Base-by-base conservation (phyloP, 2,797 vertebrate species). In the Potorous gilbertii region DNA sequence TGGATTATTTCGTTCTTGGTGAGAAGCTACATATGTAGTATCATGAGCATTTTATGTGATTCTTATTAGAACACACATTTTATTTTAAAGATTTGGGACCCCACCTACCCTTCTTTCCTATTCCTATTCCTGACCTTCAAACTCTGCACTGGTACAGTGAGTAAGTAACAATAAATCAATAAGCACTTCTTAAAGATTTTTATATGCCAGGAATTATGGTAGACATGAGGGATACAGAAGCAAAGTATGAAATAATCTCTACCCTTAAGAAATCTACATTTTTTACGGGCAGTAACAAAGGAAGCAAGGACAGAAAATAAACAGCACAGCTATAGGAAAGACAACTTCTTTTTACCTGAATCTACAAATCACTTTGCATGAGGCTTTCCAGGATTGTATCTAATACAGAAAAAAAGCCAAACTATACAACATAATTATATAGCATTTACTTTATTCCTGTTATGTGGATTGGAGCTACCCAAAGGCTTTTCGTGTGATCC, bases 381-480 rank as follows among this genome's bases (percentile, higher is more conserved):
- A 55, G 91, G 55, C 46, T 66, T 93, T 96, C 94, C 31, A 93
- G 95, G 81, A 55, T 34, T 34, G 28, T 66, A 92, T 12, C 5
- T 94, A 92, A 96, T 52, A 21, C 55, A 40, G 62, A 81, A 92
- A 96, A 92, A 34, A 93, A 94, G 29, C n/a, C 62, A 56, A 52
- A 91, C 91, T 55, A n/a, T 93, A 55, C n/a, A 90, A 93, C 34
- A 90, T 94, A 94, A 95, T 96, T 96, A 90, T 81, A 55, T 14
- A 54, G 59, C 57, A 90, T 93, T 96, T 93, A 92, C 97, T 96
- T 96, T 94, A 91, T 92, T 90, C 50, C 57, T 66, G 95, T 87
- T 91, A 90, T 92, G 92, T 50, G 29, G 21, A 55, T 92, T 97
- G 93, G 95, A 98, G 98, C 97, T 66, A 94, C 8, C 90, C 93